phyloP scores from a whole-genome alignment of 1,140 invertebrate species.

The Teleopsis dalmanni region DNA sequence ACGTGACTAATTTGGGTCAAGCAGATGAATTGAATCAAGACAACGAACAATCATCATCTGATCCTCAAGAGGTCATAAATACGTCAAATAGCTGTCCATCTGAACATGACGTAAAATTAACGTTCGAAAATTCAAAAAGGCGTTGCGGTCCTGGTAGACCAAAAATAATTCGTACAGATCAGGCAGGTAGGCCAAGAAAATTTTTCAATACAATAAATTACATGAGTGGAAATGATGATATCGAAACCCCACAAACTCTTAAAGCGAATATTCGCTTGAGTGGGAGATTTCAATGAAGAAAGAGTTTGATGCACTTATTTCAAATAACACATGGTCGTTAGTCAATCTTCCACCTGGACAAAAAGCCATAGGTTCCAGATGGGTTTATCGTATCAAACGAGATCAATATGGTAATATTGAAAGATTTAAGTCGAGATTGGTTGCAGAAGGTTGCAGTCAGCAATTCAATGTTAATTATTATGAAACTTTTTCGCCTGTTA shows the following conservation, averaged over 20 bases:
- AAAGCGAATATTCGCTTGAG: conserved; percentile 9
- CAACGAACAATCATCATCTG: too few species aligned
- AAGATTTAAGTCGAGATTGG: conserved; percentile 43
- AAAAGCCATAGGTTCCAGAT: conserved; percentile 19
- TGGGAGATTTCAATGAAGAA: conserved; percentile 20
- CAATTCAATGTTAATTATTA: conserved; percentile 30
- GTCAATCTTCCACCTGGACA: conserved; percentile 14
- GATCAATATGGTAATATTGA: conserved; percentile 14
- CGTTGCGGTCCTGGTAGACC: conserved; percentile 1
- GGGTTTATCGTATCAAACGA: conserved; percentile 19
- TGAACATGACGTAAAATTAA: background rate
- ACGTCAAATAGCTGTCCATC: too few species aligned
- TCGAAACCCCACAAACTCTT: background rate
- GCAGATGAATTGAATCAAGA: too few species aligned
- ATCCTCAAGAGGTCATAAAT: too few species aligned
- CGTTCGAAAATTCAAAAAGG: background rate
- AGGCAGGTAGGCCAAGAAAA: conserved; percentile 4
- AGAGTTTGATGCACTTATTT: conserved; percentile 12
- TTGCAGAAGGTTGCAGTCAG: conserved; percentile 37
- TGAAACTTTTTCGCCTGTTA: conserved; percentile 40
- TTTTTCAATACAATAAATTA: conserved; percentile 2
- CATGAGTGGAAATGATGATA: background rate
- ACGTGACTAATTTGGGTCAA: too few species aligned
- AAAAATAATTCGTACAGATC: conserved; percentile 3
- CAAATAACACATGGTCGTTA: conserved; percentile 19